phyloP scores from a whole-genome alignment of 2,113 vertebrate genomes.

The Thinocorus orbignyianus region DNA sequence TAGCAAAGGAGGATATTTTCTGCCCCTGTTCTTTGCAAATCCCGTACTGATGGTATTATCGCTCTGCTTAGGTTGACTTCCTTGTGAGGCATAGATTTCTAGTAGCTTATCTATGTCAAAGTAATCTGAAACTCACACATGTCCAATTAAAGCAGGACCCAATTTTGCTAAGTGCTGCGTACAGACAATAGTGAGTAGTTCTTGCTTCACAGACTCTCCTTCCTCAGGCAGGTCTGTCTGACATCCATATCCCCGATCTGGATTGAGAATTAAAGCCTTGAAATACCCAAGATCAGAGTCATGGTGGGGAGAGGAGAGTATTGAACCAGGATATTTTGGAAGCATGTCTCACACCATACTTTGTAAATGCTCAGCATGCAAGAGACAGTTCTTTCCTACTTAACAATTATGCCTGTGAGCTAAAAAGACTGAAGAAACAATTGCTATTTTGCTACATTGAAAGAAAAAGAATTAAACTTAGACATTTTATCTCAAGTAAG shows the following conservation, averaged over 20 bases:
- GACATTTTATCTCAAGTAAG: neutral
- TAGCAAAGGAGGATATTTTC: neutral
- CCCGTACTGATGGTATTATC: neutral
- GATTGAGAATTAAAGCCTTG: constrained; percentile 9
- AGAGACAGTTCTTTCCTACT: neutral
- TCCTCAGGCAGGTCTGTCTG: neutral
- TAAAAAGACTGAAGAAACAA: neutral
- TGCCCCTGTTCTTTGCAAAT: neutral
- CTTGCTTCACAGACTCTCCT: neutral
- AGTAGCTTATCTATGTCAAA: neutral
- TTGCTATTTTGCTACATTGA: neutral
- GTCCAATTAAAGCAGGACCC: neutral
- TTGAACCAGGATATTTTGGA: neutral
- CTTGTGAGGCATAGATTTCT: neutral
- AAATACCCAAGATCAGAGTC: neutral
- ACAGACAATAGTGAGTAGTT: neutral
- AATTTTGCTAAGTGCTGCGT: neutral
- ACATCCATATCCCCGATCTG: neutral
- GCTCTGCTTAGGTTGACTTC: neutral
- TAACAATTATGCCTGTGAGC: neutral
- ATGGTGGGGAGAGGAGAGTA: neutral
- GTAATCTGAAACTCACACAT: neutral
- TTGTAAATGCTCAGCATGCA: neutral
- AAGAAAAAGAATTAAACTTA: neutral
- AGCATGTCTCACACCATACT: neutral